These are phyloP conservation scores for Exephanes ischioxanthus DNA, from an alignment of 2,888 invertebrate species.

Conservation along the genomic window DNA sequence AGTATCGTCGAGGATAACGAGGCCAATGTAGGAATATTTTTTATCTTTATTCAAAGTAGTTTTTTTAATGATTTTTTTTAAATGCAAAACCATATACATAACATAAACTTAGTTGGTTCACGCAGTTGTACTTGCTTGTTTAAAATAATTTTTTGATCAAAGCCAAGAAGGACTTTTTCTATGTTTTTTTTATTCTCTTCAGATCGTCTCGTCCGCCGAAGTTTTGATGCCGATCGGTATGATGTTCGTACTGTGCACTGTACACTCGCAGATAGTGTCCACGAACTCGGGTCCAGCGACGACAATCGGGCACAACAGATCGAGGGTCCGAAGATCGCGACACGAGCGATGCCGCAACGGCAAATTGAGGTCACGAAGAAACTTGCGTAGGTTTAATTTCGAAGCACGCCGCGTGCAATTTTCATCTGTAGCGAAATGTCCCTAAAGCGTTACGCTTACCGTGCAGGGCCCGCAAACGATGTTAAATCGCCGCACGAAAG, in stretches of 20 bases:
- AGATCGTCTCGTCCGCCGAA: conserved; percentile 89
- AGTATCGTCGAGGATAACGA: conserved; percentile 77
- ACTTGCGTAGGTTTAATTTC: conserved; percentile 75
- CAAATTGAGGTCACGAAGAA: conserved; percentile 78
- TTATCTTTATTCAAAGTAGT: conserved; percentile 81
- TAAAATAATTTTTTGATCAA: not conserved
- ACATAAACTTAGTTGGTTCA: not conserved
- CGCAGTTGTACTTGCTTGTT: not conserved
- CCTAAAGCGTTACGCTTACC: not conserved
- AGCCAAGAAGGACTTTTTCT: not conserved
- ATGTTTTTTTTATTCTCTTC: conserved; percentile 72
- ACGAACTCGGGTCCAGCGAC: conserved; percentile 86
- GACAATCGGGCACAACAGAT: conserved; percentile 73
- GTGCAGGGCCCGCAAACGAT: conserved; percentile 76
- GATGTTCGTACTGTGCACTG: conserved; percentile 91
- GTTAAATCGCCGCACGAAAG: conserved; percentile 77
- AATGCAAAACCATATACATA: not conserved
- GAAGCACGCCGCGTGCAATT: not conserved
- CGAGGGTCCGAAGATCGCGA: conserved; percentile 77
- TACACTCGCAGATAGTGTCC: conserved; percentile 93
- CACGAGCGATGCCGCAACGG: conserved; percentile 79
- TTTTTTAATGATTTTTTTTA: not conserved
- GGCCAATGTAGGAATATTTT: conserved; percentile 85
- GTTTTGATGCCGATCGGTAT: conserved; percentile 90
- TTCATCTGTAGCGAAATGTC: not conserved